A percentile compares a stretch with the other conserved stretches of the same genome.
Evolutionary conservation across 37 sponge, comb jelly and placozoan genomes (phyloP).

Genomic region (Axinella damicornis): DNA sequence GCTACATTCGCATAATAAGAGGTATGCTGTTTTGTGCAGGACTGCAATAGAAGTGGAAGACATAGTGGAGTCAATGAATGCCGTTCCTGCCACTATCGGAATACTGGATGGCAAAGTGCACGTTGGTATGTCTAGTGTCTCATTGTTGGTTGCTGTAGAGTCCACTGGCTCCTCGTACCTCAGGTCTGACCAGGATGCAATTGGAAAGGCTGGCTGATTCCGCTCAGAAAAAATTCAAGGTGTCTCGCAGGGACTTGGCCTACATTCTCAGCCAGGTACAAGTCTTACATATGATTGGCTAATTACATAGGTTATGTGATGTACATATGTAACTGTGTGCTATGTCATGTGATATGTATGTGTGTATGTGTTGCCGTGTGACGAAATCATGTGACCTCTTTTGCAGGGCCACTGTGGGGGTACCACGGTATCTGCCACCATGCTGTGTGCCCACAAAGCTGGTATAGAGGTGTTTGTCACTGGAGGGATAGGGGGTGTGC

Average conservation of each 20-base stretch:
- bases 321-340: background rate
- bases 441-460: slow-evolving; percentile 87
- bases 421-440: slow-evolving; percentile 94
- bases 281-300: background rate
- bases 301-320: background rate
- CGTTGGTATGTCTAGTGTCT: slow-evolving; percentile 62
- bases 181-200: slow-evolving; percentile 45
- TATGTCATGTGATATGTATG: background rate
- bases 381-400: too few relatives aligned
- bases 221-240: slow-evolving; percentile 20
- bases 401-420: slow-evolving; percentile 81
- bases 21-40: background rate
- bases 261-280: slow-evolving; percentile 64
- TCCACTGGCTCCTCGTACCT: too few relatives aligned
- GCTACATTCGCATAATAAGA: too few relatives aligned
- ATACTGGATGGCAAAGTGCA: slow-evolving; percentile 80
- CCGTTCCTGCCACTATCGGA: slow-evolving; percentile 92
- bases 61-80: slow-evolving; percentile 61
- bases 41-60: slow-evolving; percentile 79
- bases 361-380: background rate
- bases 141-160: too few relatives aligned
- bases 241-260: slow-evolving; percentile 79
- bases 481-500: slow-evolving; percentile 98
- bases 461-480: slow-evolving; percentile 94
- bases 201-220: slow-evolving; percentile 51